Conservation (phyloP, 2,113 vertebrate species). For the Ginglymostoma cirratum region DNA sequence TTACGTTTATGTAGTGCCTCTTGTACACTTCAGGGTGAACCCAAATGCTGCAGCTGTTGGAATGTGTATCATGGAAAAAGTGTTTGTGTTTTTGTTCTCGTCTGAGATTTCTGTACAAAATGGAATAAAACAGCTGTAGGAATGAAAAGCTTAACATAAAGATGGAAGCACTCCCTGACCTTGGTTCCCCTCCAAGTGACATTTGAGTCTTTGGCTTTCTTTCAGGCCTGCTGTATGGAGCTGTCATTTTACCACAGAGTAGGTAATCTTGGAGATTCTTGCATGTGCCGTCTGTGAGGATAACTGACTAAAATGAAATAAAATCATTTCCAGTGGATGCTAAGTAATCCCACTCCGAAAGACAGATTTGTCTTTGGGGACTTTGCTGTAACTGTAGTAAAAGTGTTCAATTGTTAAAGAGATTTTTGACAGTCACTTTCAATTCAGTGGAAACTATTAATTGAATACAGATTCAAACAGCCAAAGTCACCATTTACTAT, state of each 20-base stretch:
- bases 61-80: neutral
- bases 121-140: neutral
- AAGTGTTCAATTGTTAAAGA: neutral
- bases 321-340: conserved; percentile 1
- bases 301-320: neutral
- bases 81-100: neutral
- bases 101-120: neutral
- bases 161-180: neutral
- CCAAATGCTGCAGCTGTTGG: neutral
- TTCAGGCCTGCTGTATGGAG: neutral
- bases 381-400: neutral
- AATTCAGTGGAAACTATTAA: neutral
- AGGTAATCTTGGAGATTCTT: neutral
- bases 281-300: neutral
- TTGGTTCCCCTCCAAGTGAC: neutral
- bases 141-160: neutral
- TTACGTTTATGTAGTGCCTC: neutral
- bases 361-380: neutral
- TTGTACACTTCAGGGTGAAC: neutral
- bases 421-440: neutral
- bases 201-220: neutral
- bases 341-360: neutral
- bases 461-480: neutral
- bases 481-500: neutral
- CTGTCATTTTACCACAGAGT: neutral